phyloP scores from a whole-genome alignment of 1,140 invertebrate species.

The Ceratoteleas bidentatus region DNA sequence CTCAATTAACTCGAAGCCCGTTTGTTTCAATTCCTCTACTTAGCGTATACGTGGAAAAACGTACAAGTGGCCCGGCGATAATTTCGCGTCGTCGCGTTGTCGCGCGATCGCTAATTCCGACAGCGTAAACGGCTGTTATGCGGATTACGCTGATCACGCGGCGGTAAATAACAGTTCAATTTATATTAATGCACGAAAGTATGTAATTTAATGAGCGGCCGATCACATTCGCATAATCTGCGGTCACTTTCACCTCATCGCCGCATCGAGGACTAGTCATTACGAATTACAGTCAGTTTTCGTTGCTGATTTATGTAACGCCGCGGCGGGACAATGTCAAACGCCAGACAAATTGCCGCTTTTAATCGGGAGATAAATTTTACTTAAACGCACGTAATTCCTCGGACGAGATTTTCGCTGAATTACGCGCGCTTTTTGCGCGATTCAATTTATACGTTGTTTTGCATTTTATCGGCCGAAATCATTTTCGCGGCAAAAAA shows the following conservation, averaged over 20 bases:
- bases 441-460: neutral
- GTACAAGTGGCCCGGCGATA: neutral
- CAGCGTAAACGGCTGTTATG: slow-evolving; percentile 15
- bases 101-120: slow-evolving; percentile 23
- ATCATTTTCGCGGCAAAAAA: no score
- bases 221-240: slow-evolving; percentile 56
- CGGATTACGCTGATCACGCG: slow-evolving; percentile 13
- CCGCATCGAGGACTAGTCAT: slow-evolving; percentile 34
- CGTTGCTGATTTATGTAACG: slow-evolving; percentile 33
- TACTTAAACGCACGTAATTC: slow-evolving; percentile 1
- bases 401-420: no score
- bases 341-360: no score
- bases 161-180: slow-evolving; percentile 49
- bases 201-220: slow-evolving; percentile 59
- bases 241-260: slow-evolving; percentile 60
- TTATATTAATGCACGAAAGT: slow-evolving; percentile 64
- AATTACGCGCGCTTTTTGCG: slow-evolving; percentile 2
- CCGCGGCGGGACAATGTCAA: neutral
- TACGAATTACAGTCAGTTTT: slow-evolving; percentile 44
- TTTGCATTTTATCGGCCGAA: no score
- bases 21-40: no score
- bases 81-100: slow-evolving; percentile 23
- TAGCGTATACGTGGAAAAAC: no score
- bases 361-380: neutral
- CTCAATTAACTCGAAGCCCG: no score